Evolutionary conservation across 2,113 vertebrate species (phyloP).

Genomic region (Psittacula cyanocephala): DNA sequence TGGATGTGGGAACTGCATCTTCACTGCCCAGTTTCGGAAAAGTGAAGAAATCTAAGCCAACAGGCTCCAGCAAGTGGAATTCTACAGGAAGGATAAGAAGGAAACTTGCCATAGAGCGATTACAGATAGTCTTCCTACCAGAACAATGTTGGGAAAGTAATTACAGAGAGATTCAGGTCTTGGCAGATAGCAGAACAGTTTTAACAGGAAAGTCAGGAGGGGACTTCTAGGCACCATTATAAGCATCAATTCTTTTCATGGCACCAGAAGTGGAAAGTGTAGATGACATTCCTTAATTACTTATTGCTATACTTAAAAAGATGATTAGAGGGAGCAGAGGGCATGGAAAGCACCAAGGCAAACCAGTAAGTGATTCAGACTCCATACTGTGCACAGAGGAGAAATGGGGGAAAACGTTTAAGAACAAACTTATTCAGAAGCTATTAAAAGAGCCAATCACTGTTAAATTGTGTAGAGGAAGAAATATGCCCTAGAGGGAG

Average conservation of each 20-base stretch:
- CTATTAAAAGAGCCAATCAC: conserved; percentile 34
- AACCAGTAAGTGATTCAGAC: not conserved
- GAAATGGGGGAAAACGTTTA: not conserved
- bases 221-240: not conserved
- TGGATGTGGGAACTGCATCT: not conserved
- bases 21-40: not conserved
- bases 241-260: not conserved
- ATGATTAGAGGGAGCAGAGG: not conserved
- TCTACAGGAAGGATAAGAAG: not conserved
- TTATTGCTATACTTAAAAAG: not conserved
- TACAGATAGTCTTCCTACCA: not conserved
- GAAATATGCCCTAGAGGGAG: conserved; percentile 28
- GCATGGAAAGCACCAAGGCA: not conserved
- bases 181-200: conserved; percentile 8
- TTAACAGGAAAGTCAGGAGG: not conserved
- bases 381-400: not conserved
- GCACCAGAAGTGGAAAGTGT: not conserved
- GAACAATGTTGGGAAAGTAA: conserved; percentile 21
- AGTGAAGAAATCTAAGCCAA: not conserved
- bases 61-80: not conserved
- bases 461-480: not conserved
- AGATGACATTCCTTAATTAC: conserved; percentile 9
- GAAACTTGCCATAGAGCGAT: not conserved
- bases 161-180: conserved; percentile 8
- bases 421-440: conserved; percentile 46